phyloP scores from a whole-genome alignment of 2,113 vertebrate genomes.

The Ellobius talpinus region DNA sequence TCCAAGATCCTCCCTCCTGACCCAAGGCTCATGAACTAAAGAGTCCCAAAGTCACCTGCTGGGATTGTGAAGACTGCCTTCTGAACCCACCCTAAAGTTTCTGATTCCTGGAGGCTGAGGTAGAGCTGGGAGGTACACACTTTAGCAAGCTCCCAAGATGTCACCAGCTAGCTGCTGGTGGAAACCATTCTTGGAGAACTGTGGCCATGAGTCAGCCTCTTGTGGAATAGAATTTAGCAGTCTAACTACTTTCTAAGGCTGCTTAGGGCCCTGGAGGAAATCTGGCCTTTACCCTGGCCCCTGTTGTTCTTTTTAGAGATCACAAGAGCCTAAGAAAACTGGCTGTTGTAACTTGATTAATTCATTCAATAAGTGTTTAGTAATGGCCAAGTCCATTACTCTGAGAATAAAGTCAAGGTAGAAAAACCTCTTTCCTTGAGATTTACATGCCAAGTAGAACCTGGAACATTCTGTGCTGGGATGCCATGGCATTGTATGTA shows the following conservation, averaged over 20 bases:
- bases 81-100: neutral
- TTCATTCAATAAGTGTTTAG: neutral
- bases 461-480: neutral
- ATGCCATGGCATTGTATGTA: neutral
- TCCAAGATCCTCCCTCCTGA: neutral
- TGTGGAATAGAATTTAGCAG: neutral
- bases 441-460: neutral
- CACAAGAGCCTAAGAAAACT: neutral
- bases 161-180: neutral
- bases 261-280: neutral
- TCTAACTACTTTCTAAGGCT: neutral
- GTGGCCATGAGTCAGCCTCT: neutral
- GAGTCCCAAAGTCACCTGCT: neutral
- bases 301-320: neutral
- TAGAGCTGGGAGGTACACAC: neutral
- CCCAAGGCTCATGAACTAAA: neutral
- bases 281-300: neutral
- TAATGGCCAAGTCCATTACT: neutral
- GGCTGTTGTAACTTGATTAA: neutral
- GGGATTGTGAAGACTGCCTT: neutral
- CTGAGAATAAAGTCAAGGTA: neutral
- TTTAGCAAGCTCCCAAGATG: neutral
- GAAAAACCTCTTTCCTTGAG: neutral
- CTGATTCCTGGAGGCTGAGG: neutral
- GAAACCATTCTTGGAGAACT: neutral